Evolutionary conservation across 1,140 invertebrate species (phyloP).

Genomic region (Drosophila prosaltans): DNA sequence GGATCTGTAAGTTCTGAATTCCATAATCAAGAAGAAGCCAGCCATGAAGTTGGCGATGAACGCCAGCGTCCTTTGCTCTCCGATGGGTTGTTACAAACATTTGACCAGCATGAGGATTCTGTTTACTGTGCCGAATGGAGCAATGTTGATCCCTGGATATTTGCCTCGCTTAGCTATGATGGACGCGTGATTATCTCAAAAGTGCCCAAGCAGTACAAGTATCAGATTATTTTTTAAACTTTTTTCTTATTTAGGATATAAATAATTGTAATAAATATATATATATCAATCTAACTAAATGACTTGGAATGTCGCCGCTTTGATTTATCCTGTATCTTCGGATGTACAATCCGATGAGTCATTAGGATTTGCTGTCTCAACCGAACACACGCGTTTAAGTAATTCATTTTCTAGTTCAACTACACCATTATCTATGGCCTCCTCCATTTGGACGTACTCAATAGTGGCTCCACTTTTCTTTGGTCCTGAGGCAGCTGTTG

Average conservation of each 20-base stretch:
- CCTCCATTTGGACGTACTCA: slow-evolving; percentile 82
- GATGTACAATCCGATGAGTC: slow-evolving; percentile 82
- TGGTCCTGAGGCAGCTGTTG: slow-evolving; percentile 8
- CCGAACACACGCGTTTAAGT: slow-evolving; percentile 77
- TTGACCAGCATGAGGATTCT: slow-evolving; percentile 98
- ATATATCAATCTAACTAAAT: slow-evolving; percentile 23
- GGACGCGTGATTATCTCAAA: slow-evolving; percentile 95
- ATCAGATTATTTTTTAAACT: slow-evolving; percentile 90
- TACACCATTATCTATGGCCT: slow-evolving; percentile 74
- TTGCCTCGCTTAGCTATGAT: slow-evolving; percentile 98
- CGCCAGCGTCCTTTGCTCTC: slow-evolving; percentile 84
- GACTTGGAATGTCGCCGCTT: background rate
- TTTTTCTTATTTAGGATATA: slow-evolving; percentile 15
- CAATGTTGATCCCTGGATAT: slow-evolving; percentile 98
- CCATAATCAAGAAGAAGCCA: slow-evolving; percentile 27
- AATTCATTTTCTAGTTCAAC: slow-evolving; percentile 79
- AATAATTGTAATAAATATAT: slow-evolving; percentile 35
- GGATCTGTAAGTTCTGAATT: slow-evolving; percentile 93
- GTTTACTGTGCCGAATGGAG: slow-evolving; percentile 99
- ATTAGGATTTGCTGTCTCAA: slow-evolving; percentile 80
- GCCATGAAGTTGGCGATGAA: slow-evolving; percentile 80
- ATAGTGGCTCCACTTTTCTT: slow-evolving; percentile 68
- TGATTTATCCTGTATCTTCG: slow-evolving; percentile 71
- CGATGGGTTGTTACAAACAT: slow-evolving; percentile 89
- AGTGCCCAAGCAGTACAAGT: slow-evolving; percentile 96